phyloP scores from a whole-genome alignment of 2,888 invertebrate species.

The Creontiades dilutus region DNA sequence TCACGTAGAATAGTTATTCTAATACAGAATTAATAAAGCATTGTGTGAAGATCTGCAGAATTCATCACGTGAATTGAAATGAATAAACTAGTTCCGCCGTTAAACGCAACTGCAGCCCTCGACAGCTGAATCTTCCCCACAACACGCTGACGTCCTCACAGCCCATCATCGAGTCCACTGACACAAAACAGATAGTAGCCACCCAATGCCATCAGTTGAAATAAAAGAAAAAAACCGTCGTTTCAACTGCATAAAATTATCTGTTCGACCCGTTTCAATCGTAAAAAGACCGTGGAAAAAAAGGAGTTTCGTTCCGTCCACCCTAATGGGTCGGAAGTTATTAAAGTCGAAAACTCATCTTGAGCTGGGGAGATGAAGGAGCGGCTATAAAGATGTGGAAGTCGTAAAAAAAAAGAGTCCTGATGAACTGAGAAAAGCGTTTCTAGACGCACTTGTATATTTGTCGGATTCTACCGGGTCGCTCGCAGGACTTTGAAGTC shows the following conservation, averaged over 20 bases:
- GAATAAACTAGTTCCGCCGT: too few species aligned
- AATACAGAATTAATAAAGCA: too few species aligned
- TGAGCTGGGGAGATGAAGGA: constrained; percentile 14
- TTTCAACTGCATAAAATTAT: constrained; percentile 8
- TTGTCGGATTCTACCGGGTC: background rate
- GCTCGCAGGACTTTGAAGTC: background rate
- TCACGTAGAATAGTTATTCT: too few species aligned
- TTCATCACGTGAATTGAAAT: too few species aligned
- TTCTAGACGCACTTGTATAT: background rate
- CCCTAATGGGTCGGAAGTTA: constrained; percentile 31
- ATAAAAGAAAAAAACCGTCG: background rate
- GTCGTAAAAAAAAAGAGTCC: background rate
- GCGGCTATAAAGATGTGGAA: constrained; percentile 14
- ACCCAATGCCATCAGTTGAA: background rate
- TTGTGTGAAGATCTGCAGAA: too few species aligned
- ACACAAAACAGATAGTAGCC: too few species aligned
- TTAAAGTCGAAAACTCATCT: constrained; percentile 38
- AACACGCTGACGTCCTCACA: too few species aligned
- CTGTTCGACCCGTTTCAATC: constrained; percentile 32
- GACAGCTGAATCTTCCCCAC: too few species aligned
- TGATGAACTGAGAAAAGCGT: background rate
- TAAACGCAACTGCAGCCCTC: too few species aligned
- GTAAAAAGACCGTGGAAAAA: background rate
- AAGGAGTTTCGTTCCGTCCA: background rate
- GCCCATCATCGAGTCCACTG: too few species aligned